Base-by-base conservation (phyloP, 1,140 invertebrate species). In the Reticulitermes speratus region DNA sequence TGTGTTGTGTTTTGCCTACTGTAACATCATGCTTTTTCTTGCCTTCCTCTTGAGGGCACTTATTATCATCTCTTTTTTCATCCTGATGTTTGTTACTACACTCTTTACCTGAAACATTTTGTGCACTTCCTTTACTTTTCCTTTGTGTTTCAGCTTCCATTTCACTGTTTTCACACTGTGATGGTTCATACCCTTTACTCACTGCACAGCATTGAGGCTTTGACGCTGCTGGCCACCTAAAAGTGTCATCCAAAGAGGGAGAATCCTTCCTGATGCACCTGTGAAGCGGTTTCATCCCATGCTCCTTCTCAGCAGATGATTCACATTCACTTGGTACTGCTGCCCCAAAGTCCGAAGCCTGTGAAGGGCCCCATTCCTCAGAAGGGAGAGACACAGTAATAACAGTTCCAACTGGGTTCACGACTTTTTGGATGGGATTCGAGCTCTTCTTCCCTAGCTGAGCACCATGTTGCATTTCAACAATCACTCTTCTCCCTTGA, bases 361-460 rank as follows among this genome's bases (percentile, higher is more conserved):
- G 52, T 55, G 52, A 55, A 55, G 52, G 23, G 7, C 8, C 84
- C n/a, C n/a, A 25, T 44, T 85, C 81, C n/a, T 84, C 86, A 44
- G 81, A 69, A 30, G 59, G 86, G 59, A 91, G 91, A 83, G 92
- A 92, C 48, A 93, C 90, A 88, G 93, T 93, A 89, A 94, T 94
- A 84, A 96, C 95, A 52, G 94, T 95, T 88, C 95, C 95, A 89
- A 94, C 88, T 48, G 95, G 95, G 92, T 95, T 95, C 88, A 95
- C 94, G 88, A 95, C 93, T 91, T 95, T 94, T 89, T 92, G 92
- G 89, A 94, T 92, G 88, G 92, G 91, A 87, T 92, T 83, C 44
- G 88, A 89, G 81, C 89, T 89, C 87, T 65, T 86, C 87, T 87
- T 83, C 38, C 83, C 82, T 84, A 52, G 84, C n/a, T 85, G 86